These are phyloP conservation scores for Phaedon cochleariae DNA, from an alignment of 2,888 invertebrate species.

Conservation along the genomic window DNA sequence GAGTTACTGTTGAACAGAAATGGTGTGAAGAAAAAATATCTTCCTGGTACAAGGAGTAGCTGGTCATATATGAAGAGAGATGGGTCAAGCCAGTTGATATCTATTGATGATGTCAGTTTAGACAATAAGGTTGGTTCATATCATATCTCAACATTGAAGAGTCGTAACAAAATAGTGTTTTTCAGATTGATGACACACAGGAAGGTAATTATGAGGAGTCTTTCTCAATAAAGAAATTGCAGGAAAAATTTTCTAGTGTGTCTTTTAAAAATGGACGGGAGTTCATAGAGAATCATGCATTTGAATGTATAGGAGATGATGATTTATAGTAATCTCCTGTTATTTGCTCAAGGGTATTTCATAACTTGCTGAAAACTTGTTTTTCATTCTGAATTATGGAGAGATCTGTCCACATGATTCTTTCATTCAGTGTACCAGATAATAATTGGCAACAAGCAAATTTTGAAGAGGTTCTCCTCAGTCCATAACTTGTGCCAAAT, in stretches of 20 bases:
- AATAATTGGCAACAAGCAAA: slow-evolving; percentile 35
- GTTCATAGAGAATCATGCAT: slow-evolving; percentile 89
- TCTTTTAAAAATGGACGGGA: slow-evolving; percentile 76
- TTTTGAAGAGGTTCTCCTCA: slow-evolving; percentile 33
- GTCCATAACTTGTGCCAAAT: slow-evolving; percentile 50
- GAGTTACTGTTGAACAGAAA: slow-evolving; percentile 83
- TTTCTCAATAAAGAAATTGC: slow-evolving; percentile 79
- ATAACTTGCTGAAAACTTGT: slow-evolving; percentile 30
- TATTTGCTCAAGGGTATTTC: slow-evolving; percentile 27
- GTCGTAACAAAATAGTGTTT: slow-evolving; percentile 35
- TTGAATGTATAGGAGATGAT: slow-evolving; percentile 95
- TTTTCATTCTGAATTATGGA: slow-evolving; percentile 43
- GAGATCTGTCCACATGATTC: slow-evolving; percentile 41
- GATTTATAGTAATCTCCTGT: slow-evolving; percentile 70
- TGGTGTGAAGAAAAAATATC: slow-evolving; percentile 63
- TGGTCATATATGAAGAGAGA: slow-evolving; percentile 79
- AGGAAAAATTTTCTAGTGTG: slow-evolving; percentile 76
- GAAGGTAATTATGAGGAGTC: slow-evolving; percentile 70
- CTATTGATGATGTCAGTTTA: slow-evolving; percentile 58
- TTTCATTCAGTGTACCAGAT: slow-evolving; percentile 36
- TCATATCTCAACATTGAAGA: background rate
- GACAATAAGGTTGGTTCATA: slow-evolving; percentile 36
- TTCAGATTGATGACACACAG: slow-evolving; percentile 69
- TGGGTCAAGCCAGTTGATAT: slow-evolving; percentile 74
- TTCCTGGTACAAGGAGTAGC: slow-evolving; percentile 61